These are phyloP conservation scores for Drosophila bocqueti DNA, from an alignment of 1,140 invertebrate species.

Conservation along the genomic window DNA sequence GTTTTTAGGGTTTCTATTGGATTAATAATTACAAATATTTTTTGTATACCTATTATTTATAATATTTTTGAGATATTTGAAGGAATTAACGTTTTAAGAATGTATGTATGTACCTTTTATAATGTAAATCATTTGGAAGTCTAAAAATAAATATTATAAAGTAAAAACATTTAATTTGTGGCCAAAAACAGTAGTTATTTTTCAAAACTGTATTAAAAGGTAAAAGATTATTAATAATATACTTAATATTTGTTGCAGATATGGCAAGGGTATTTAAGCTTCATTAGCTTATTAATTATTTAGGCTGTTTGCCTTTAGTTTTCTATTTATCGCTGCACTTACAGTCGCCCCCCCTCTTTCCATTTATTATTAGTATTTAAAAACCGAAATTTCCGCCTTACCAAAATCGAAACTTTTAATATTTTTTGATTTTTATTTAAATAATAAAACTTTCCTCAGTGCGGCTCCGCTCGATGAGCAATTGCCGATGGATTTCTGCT, in stretches of 20 bases:
- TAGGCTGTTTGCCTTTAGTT: conserved; percentile 33
- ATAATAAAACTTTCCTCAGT: conserved; percentile 36
- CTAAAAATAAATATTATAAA: no score
- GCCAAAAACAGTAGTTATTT: no score
- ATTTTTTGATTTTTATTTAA: conserved; percentile 1
- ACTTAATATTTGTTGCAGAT: no score
- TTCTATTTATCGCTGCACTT: background rate
- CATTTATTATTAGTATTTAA: background rate
- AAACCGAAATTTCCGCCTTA: conserved; percentile 30
- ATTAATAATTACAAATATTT: background rate
- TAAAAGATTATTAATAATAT: no score
- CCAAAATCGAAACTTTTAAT: conserved; percentile 11
- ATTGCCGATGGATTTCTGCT: conserved; percentile 53
- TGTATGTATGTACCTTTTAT: no score
- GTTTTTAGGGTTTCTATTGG: background rate
- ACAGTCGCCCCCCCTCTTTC: background rate
- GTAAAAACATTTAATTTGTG: no score
- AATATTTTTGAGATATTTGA: no score
- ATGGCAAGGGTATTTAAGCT: background rate
- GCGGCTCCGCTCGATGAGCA: conserved; percentile 50
- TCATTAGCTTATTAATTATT: background rate
- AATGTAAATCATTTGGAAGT: no score
- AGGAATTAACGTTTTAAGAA: no score
- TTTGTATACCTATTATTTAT: no score
- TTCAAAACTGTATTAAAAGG: no score